Evolutionary conservation across 2,797 vertebrate genomes (phyloP).

Genomic region (Sciurus vulgaris): DNA sequence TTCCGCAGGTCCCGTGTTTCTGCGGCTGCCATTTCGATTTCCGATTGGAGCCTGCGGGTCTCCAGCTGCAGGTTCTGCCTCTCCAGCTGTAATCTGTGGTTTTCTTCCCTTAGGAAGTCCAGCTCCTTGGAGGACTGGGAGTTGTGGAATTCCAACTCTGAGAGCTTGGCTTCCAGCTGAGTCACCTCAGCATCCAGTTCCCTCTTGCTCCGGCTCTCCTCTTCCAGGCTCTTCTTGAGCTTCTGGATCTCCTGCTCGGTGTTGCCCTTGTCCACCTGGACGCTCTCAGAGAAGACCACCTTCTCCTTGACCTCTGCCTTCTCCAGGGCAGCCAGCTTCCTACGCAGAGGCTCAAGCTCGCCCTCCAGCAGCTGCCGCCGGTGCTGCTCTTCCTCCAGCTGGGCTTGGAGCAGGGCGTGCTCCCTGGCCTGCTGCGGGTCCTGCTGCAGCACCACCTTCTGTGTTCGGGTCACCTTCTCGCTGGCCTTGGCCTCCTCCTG

Average conservation of each 20-base stretch:
- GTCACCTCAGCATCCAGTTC: constrained; percentile 93
- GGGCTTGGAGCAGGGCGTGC: constrained; percentile 93
- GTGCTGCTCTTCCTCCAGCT: constrained; percentile 96
- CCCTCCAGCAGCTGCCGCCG: constrained; percentile 93
- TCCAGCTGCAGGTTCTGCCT: constrained; percentile 95
- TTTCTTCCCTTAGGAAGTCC: constrained; percentile 95
- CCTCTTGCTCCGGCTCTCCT: constrained; percentile 92
- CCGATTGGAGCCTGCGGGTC: constrained; percentile 93
- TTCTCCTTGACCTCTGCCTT: constrained; percentile 95
- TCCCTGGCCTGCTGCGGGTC: constrained; percentile 98
- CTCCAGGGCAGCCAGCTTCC: constrained; percentile 93
- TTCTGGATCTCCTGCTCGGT: constrained; percentile 95
- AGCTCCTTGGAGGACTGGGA: constrained; percentile 96
- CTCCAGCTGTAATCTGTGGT: constrained; percentile 94
- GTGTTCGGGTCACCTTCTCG: constrained; percentile 96
- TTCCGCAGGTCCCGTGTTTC: constrained; percentile 93
- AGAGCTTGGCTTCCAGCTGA: constrained; percentile 90
- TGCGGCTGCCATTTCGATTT: constrained; percentile 95
- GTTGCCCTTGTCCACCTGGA: constrained; percentile 96
- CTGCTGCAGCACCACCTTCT: constrained; percentile 97
- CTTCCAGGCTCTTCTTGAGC: constrained; percentile 93
- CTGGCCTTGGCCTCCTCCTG: constrained; percentile 92
- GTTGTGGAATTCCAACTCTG: constrained; percentile 95
- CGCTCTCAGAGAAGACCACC: constrained; percentile 95
- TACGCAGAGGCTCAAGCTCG: constrained; percentile 91